These are phyloP conservation scores for Myrmecobius fasciatus DNA, from an alignment of 2,113 vertebrate species.

Conservation along the genomic window DNA sequence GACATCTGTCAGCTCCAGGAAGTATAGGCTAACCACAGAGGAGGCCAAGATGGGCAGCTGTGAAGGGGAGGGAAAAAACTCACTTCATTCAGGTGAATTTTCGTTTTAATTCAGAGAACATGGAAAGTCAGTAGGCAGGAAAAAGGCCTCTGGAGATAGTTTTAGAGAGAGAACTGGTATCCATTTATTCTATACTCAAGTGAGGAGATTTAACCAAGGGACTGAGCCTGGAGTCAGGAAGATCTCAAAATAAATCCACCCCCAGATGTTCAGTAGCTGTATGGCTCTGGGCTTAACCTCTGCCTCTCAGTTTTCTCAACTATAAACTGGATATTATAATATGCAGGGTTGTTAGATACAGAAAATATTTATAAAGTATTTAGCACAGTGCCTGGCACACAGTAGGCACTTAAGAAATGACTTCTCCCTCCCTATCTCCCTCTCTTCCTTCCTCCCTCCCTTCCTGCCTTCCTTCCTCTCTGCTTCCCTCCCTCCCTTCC, in stretches of 20 bases:
- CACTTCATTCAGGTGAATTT: conserved; percentile 2
- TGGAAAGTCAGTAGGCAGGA: background rate
- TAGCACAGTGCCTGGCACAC: background rate
- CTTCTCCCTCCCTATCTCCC: too few species aligned
- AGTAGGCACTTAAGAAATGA: background rate
- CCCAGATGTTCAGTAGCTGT: background rate
- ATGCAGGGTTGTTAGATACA: background rate
- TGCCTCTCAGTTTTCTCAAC: background rate
- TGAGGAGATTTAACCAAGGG: background rate
- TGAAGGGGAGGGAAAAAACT: conserved; percentile 71
- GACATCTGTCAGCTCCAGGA: conserved; percentile 97
- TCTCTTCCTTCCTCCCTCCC: background rate
- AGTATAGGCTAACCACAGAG: conserved; percentile 97
- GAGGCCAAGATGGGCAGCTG: conserved; percentile 97
- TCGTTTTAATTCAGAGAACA: conserved; percentile 31
- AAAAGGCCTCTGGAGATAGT: background rate
- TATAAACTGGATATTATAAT: background rate
- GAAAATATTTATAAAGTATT: background rate
- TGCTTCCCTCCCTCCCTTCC: too few species aligned
- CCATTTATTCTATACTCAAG: background rate
- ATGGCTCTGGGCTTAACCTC: background rate
- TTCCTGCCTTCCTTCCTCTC: background rate
- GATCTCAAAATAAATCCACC: background rate
- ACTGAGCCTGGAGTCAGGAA: background rate
- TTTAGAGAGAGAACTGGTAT: background rate